A percentile compares a stretch with the other conserved stretches of the same genome.
phyloP scores from a whole-genome alignment of 2,113 vertebrate genomes.

The Herpailurus yagouaroundi region DNA sequence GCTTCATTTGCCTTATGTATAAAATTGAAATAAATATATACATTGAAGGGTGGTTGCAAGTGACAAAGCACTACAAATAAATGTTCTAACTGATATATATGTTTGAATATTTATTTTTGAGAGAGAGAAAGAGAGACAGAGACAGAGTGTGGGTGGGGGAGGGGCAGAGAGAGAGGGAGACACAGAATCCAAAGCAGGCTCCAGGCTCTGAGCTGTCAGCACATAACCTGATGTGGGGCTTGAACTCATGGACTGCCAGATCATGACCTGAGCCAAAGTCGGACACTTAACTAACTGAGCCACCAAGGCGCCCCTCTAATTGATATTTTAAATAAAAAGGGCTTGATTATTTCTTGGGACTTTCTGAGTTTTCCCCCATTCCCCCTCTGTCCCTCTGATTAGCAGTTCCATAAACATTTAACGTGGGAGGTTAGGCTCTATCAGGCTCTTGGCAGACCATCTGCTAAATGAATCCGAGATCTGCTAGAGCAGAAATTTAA shows the following conservation, averaged over 20 bases:
- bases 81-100: not conserved
- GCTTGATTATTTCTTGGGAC: not conserved
- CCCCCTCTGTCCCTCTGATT: not conserved
- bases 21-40: conserved; percentile 13
- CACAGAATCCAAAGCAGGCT: no score
- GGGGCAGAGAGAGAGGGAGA: no score
- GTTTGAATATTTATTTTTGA: no score
- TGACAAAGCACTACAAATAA: not conserved
- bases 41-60: not conserved
- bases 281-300: no score
- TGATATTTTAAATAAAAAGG: conserved; percentile 23
- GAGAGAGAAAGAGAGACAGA: no score
- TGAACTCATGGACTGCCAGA: no score
- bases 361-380: not conserved
- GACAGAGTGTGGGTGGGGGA: no score
- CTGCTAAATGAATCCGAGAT: not conserved
- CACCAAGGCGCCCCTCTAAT: not conserved
- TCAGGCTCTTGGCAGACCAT: conserved; percentile 40
- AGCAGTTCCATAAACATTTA: not conserved
- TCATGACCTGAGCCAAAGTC: no score
- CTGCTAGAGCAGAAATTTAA: conserved; percentile 31
- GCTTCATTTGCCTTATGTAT: not conserved
- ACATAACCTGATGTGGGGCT: no score
- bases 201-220: no score
- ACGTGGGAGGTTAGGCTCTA: not conserved